Evolutionary conservation across 2,888 invertebrate genomes (phyloP), one percentile per base, ranked within the genome.

Genomic region (Acrobasis suavella): DNA sequence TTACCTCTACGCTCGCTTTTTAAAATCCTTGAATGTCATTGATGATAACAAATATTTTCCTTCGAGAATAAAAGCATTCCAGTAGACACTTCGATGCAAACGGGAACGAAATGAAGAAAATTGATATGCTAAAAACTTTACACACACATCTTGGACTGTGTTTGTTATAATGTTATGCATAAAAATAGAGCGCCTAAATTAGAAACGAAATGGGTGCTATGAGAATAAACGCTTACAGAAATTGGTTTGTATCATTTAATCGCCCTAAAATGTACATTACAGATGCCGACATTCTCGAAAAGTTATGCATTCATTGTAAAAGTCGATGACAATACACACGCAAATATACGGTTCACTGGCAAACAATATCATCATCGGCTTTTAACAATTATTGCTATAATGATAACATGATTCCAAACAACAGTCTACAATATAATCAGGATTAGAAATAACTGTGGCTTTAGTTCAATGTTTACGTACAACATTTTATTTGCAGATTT

Each of bases 221-320:
- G 58, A 50, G 32, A 75, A 74, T 62, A 85, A 86, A 85, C 71
- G 73, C 77, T 65, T 68, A 67, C 62, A 69, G 56, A 67, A 71
- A 75, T 80, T 78, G 75, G 80, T 86, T 86, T 84, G 85, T 87
- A 91, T 91, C 84, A 88, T 92, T 92, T 91, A 90, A 85, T 91
- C 82, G 86, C 89, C 91, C 91, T 91, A 90, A 89, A 91, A 89
- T 88, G 86, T 91, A 91, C 89, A 91, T 85, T 89, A 89, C 85
- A 88, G 83, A 84, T 86, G 87, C 87, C 80, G 87, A 91, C 90
- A 91, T 87, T 86, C 84, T 83, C 84, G 74, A 84, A 85, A 84
- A 79, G 82, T 73, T 82, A 82, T 74, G 76, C 72, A 68, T 72
- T 70, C 70, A 80, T 74, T 75, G 69, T 75, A 83, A 79, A 87